Conservation (phyloP, 2,797 vertebrate species). For the Epinephelus malabaricus region DNA sequence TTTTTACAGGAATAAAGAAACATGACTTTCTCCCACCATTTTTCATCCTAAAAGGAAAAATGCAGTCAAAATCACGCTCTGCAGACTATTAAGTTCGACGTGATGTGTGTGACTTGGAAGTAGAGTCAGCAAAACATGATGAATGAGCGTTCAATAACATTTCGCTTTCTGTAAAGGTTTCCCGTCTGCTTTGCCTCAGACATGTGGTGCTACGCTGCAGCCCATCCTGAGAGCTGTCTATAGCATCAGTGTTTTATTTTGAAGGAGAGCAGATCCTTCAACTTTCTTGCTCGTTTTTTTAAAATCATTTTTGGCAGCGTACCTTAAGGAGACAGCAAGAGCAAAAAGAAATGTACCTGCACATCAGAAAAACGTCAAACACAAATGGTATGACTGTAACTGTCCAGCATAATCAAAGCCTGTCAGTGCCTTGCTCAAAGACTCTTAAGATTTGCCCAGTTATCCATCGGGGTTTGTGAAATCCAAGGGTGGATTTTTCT, state of each 20-base stretch:
- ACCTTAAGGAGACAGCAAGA: background rate
- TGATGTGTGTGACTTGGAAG: constrained; percentile 58
- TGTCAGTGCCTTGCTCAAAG: constrained; percentile 2
- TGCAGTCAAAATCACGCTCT: constrained; percentile 59
- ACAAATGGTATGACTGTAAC: constrained; percentile 30
- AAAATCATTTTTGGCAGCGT: constrained; percentile 10
- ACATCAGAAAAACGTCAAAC: constrained; percentile 5
- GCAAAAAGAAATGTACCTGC: constrained; percentile 20
- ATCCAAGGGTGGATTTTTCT: background rate
- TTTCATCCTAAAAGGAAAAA: constrained; percentile 57
- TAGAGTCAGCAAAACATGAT: constrained; percentile 64
- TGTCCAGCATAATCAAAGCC: constrained; percentile 9
- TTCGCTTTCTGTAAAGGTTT: constrained; percentile 52
- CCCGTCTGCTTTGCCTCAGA: constrained; percentile 40
- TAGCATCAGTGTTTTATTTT: constrained; percentile 35
- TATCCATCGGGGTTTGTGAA: background rate
- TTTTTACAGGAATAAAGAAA: constrained; percentile 37
- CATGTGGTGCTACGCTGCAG: constrained; percentile 1
- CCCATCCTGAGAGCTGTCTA: constrained; percentile 28
- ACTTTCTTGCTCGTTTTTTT: background rate
- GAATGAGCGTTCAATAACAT: constrained; percentile 57
- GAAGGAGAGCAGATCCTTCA: constrained; percentile 23
- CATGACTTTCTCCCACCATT: constrained; percentile 26
- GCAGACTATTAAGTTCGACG: constrained; percentile 56
- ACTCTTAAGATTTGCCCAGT: background rate